Base-by-base conservation (phyloP, 1,140 invertebrate genomes). In the Lineus longissimus region DNA sequence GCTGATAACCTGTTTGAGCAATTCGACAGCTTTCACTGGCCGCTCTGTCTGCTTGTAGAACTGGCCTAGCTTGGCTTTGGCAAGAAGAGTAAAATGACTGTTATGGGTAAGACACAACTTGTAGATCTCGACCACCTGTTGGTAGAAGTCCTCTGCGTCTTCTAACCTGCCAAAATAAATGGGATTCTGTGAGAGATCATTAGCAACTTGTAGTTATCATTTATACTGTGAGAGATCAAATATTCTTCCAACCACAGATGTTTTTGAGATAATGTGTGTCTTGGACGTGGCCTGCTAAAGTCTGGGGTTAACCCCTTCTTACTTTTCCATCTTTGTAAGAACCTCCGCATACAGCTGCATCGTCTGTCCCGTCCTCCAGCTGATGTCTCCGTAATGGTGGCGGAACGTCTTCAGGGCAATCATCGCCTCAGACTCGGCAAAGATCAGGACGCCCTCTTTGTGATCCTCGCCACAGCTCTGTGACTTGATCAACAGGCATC, bases 301-400 rank as follows among this genome's bases (percentile, higher is more conserved):
- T n/a, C 33, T n/a, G 29, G 15, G 15, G 13, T 40, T 36, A 9
- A 29, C 0, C 6, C n/a, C 29, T 60, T 62, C 67, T 55, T 72
- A 79, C 77, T 68, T 72, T 58, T 75, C 73, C 76, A 77, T 78
- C 63, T 76, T 77, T 27, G 72, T 70, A 62, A 76, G 76, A 54
- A 80, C 73, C 65, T 80, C 73, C 0, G 73, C 78, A 23, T 77
- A 66, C 7, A 78, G 68, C 7, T 67, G 62, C 59, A 73, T 66
- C 29, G 76, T 67, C 62, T 74, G 72, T 6, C 70, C 73, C n/a
- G 71, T 70, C 36, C 71, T 66, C 4, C 76, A 68, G 61, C 76
- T 78, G 59, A 77, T 68, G 31, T 76, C 73, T 23, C 76, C 76
- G 55, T 73, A 78, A 7, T 66, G 60, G 7, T 55, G 36, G 11